Conservation (phyloP, 2,797 vertebrate genomes). For the Typhlichthys eigenmanni region DNA sequence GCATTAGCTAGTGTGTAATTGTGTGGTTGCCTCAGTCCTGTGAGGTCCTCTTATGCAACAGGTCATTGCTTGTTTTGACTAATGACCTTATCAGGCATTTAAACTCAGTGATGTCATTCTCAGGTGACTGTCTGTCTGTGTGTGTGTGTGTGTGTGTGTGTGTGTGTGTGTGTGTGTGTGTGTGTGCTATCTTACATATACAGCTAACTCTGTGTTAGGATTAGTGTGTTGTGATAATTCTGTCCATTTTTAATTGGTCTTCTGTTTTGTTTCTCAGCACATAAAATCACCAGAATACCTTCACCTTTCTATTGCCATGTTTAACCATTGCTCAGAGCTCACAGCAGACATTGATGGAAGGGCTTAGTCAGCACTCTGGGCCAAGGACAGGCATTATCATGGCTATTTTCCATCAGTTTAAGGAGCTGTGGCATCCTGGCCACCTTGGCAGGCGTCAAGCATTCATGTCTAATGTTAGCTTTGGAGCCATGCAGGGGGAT, state of each 20-base stretch:
- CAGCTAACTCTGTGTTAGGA: no score
- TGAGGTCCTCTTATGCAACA: slow-evolving; percentile 60
- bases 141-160: not conserved
- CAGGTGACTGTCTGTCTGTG: slow-evolving; percentile 37
- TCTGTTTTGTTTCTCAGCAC: no score
- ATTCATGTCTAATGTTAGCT: slow-evolving; percentile 38
- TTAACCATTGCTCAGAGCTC: no score
- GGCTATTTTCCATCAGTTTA: slow-evolving; percentile 53
- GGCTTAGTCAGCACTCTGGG: slow-evolving; percentile 10
- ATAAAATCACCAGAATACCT: no score
- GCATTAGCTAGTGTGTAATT: no score
- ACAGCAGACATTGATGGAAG: not conserved
- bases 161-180: not conserved
- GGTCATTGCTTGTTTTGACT: slow-evolving; percentile 59
- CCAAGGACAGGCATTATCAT: slow-evolving; percentile 1
- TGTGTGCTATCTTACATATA: no score
- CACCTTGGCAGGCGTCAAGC: slow-evolving; percentile 19
- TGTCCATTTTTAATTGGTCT: no score
- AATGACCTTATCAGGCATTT: slow-evolving; percentile 56
- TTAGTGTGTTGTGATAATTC: no score
- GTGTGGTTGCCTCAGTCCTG: slow-evolving; percentile 35
- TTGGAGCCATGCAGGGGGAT: slow-evolving; percentile 50
- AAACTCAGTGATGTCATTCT: slow-evolving; percentile 56
- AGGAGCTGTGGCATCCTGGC: slow-evolving; percentile 29
- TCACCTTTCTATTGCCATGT: no score